These are phyloP conservation scores for Reticulitermes lucifugus DNA, from an alignment of 2,888 invertebrate species.

Conservation along the genomic window DNA sequence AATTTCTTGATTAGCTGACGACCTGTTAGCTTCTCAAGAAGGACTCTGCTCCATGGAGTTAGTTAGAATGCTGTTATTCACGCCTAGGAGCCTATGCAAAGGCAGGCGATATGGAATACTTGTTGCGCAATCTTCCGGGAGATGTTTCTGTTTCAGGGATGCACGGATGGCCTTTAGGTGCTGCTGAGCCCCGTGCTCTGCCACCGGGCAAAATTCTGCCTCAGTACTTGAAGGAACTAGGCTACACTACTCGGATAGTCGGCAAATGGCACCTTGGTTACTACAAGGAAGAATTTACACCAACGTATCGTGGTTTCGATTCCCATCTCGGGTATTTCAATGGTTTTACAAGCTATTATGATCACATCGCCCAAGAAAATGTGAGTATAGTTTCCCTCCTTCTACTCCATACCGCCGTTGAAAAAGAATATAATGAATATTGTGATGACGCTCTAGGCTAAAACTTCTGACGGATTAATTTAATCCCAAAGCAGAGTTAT, in stretches of 20 bases:
- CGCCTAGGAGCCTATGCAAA: too few relatives aligned
- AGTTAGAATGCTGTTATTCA: too few relatives aligned
- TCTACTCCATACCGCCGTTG: neutral
- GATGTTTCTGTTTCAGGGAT: conserved; percentile 59
- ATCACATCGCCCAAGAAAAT: conserved; percentile 60
- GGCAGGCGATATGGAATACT: too few relatives aligned
- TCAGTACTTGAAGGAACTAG: conserved; percentile 63
- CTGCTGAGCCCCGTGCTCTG: conserved; percentile 63
- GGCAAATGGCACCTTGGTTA: conserved; percentile 69
- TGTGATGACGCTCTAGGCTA: too few relatives aligned
- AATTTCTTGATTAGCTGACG: too few relatives aligned
- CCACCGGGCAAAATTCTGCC: conserved; percentile 64
- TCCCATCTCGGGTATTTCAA: conserved; percentile 65
- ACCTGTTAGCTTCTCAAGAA: too few relatives aligned
- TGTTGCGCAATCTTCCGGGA: too few relatives aligned
- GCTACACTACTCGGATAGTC: conserved; percentile 64
- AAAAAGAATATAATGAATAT: too few relatives aligned
- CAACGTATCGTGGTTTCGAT: conserved; percentile 64
- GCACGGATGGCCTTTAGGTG: conserved; percentile 64
- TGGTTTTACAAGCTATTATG: conserved; percentile 65
- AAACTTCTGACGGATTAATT: too few relatives aligned
- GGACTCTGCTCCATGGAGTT: too few relatives aligned
- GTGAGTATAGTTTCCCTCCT: conserved; percentile 49
- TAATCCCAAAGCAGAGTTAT: too few relatives aligned
- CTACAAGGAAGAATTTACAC: conserved; percentile 63